phyloP scores from a whole-genome alignment of 2,797 vertebrate genomes.

The Forpus xanthops region DNA sequence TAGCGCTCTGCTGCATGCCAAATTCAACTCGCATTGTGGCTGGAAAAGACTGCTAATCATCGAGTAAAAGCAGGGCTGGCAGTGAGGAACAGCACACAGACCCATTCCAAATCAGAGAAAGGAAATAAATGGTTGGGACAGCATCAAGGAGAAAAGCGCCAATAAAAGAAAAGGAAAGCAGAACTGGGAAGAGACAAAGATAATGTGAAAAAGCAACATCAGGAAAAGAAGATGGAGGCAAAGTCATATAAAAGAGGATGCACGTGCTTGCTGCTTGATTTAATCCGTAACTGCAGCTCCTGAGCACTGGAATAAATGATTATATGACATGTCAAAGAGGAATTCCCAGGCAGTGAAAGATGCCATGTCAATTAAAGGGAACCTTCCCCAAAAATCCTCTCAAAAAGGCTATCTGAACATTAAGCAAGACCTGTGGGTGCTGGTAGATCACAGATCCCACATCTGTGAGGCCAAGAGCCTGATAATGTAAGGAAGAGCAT shows the following conservation, averaged over 20 bases:
- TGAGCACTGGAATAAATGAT: not conserved
- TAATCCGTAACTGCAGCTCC: not conserved
- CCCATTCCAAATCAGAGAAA: not conserved
- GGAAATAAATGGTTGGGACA: not conserved
- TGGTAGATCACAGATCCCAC: rapidly evolving
- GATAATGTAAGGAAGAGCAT: not conserved
- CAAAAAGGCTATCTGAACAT: not conserved
- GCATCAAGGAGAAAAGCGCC: not conserved
- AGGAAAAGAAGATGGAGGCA: not conserved
- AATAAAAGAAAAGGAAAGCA: not conserved
- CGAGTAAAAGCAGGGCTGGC: not conserved
- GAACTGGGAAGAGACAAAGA: not conserved
- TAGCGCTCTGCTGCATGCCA: not conserved
- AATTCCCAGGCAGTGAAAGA: not conserved
- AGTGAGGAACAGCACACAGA: not conserved
- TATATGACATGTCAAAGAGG: not conserved
- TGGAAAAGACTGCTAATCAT: not conserved
- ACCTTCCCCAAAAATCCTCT: not conserved
- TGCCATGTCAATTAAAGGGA: not conserved
- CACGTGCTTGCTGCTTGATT: not conserved
- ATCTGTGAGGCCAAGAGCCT: not conserved
- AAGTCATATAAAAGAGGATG: not conserved
- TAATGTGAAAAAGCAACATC: not conserved
- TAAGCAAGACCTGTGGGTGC: not conserved
- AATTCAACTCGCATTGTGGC: not conserved